phyloP scores from a whole-genome alignment of 2,113 vertebrate species.

The Strix uralensis region DNA sequence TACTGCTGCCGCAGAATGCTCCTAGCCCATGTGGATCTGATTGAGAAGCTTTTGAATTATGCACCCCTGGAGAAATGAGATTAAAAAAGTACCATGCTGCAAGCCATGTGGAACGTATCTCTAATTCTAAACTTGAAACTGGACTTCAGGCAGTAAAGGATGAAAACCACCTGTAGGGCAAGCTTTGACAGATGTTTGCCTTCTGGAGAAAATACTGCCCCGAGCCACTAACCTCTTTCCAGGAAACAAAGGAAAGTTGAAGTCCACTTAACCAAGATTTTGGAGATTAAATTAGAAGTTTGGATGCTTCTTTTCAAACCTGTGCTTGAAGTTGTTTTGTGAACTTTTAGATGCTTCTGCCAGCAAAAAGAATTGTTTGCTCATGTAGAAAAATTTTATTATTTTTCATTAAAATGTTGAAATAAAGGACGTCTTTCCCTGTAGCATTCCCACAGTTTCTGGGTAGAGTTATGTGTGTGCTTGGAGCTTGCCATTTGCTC shows the following conservation, averaged over 20 bases:
- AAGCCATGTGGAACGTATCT: slow-evolving; percentile 21
- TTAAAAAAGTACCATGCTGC: background rate
- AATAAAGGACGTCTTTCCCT: background rate
- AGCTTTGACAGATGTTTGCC: background rate
- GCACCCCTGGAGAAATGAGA: slow-evolving; percentile 93
- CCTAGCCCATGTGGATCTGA: slow-evolving; percentile 95
- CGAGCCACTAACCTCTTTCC: background rate
- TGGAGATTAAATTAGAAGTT: slow-evolving; percentile 8
- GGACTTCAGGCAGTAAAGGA: slow-evolving; percentile 3
- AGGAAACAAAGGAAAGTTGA: slow-evolving; percentile 7
- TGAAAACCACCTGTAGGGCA: background rate
- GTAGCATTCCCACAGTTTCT: background rate
- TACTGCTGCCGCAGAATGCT: slow-evolving; percentile 98
- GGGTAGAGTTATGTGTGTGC: background rate
- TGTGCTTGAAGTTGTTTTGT: background rate
- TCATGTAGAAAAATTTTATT: background rate
- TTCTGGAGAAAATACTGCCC: background rate
- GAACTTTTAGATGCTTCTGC: background rate
- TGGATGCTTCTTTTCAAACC: background rate
- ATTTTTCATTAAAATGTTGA: background rate
- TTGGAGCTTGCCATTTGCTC: background rate
- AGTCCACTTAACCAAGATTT: background rate
- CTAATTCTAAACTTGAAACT: slow-evolving; percentile 17
- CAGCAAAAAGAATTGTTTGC: background rate
- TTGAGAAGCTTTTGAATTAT: slow-evolving; percentile 97